Base-by-base conservation (phyloP, 2,888 invertebrate species). In the Imbricaverruca yamaguchii region DNA sequence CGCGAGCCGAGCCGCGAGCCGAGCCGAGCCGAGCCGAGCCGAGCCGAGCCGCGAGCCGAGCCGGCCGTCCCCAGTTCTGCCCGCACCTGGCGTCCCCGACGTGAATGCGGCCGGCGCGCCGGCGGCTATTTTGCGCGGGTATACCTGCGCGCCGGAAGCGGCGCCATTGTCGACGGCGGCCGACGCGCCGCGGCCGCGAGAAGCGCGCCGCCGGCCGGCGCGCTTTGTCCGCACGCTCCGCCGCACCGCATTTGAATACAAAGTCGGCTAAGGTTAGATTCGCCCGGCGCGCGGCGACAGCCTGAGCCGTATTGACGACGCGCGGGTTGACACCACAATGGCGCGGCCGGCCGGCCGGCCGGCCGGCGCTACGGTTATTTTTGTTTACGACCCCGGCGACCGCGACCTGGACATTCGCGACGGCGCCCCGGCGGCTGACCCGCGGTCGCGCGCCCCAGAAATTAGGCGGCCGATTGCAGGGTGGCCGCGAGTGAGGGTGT, bases 211-310 rank as follows among this genome's bases (percentile, higher is more conserved):
- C 39, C 39, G 39, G 39, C 39, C 39, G 39, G 39, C 39, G 39
- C 2, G 39, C 39, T 39, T 39, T 39, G 39, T 74, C 23, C 23
- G 53, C 53, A 1, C 74, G 55, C 55, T 21, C 15, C 13, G 74
- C 74, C 10, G 21, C 15, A 39, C 39, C 53, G 21, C 21, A 74
- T 74, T 21, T 74, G 74, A 74, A 74, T 74, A 74, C 74, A 74
- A 74, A 74, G 74, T 74, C 74, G 74, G 21, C 74, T 55, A 55
- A 74, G 74, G 74, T 74, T 55, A 74, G 74, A 74, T 74, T 74
- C 53, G 55, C 21, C 9, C 10, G 74, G 18, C 74, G 74, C 18
- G 23, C 74, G 53, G 74, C 21, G 74, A 74, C 74, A 74, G 74
- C 15, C 7, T 74, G 74, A 74, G 74, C 74, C 74, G 74, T 74